Evolutionary conservation across 2,797 vertebrate genomes (phyloP), one percentile per base, ranked within the genome.

Genomic region (Alcedo atthis): DNA sequence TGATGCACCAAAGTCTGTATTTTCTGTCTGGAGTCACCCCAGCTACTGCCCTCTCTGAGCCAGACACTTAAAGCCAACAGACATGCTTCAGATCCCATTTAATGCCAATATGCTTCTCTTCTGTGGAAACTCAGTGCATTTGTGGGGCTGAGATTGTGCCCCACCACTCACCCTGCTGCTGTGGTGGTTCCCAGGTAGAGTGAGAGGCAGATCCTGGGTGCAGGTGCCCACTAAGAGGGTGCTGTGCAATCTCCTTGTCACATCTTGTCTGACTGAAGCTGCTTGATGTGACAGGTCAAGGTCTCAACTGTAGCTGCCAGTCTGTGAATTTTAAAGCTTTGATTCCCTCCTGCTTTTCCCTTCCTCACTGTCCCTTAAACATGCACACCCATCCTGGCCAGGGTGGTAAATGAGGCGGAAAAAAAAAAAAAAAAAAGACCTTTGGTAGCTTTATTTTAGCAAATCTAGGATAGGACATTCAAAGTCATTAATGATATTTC

Each of bases 201-300:
- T 32, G 51, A 80, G 68, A 76, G 61, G 86, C 43, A 76, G 51
- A 68, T 90, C 53, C 81, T 85, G 75, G 55, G 53, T 88, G 54
- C 26, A 92, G 75, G 66, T 84, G 77, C 57, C 57, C 18, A 13
- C 59, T 90, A 67, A 62, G 21, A 75, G 67, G 82, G 62, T 73
- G 71, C 80, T 81, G 49, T 81, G 51, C 82, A 33, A 81, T 85
- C 79, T 93, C 79, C 66, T 69, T 91, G 94, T 91, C 91, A 91
- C 62, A 54, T 92, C 89, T 85, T 3, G 5, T 93, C 81, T 85
- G 79, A 43, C 63, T 70, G 87, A 51, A 92, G 55, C 71, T 80
- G 75, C 10, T 17, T 85, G 96, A 93, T 71, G 83, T 96, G 90
- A 91, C 94, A 91, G 84, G 69, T 83, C 93, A 76, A 67, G 63